Evolutionary conservation across 2,113 vertebrate genomes (phyloP), one percentile per base, ranked within the genome.

Genomic region (Lampris incognitus): DNA sequence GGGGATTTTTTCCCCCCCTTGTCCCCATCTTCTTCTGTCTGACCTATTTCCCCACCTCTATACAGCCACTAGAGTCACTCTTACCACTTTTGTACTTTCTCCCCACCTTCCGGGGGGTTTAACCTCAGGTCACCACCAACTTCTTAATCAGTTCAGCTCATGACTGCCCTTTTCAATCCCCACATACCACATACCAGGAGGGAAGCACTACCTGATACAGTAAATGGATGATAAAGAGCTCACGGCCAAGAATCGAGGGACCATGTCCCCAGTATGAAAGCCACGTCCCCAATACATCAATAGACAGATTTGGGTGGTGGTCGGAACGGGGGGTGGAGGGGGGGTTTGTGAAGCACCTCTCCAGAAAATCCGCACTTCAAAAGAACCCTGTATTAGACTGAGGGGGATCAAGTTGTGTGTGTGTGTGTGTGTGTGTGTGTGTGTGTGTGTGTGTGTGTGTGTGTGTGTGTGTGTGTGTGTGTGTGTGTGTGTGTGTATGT

Each of bases 121-220:
- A 93, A 93, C 90, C 92, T 72, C 46, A 13, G 91, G 91, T 92
- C 91, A 91, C 76, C 78, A 44, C 71, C 79, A 74, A 82, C 85
- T 86, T 91, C 89, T 93, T 92, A 93, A 93, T 91, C 89, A 91
- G 90, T 83, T 66, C 81, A 83, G 90, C 91, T 92, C 92, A 94
- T 93, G 93, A 94, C 91, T 79, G 42, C 71, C 90, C 68, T 74
- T 84, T 87, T 87, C 88, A 89, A 85, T 91, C 88, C 85, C 80
- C 84, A 78, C 92, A 92, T 93, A 91, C 80, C 84, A 78, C 92
- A 92, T 93, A 91, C 90, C 93, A 88, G 90, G 88, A 87, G 89
- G 64, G 84, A 85, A 86, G 90, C 84, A 75, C 90, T 86, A 85
- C 91, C 91, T 92, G 92, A 91, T 92, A 93, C 92, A 88, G 88